Conservation (phyloP, 2,888 invertebrate species). For the Acleris holmiana region DNA sequence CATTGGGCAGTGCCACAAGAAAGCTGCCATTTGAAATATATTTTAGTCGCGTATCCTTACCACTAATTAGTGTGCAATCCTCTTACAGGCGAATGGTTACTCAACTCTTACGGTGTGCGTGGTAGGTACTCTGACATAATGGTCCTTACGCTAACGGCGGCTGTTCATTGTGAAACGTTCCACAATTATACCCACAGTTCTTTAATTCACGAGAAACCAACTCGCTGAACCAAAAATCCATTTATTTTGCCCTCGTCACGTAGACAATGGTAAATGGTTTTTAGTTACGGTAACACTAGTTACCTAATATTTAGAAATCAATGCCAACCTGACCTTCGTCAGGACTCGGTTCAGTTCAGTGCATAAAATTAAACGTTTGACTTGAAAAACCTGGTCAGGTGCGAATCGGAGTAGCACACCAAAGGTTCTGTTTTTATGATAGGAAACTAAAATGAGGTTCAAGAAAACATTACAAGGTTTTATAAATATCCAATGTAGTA, state of each 20-base stretch:
- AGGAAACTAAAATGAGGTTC: too few relatives aligned
- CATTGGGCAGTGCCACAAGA: background rate
- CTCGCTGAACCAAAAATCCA: constrained; percentile 1
- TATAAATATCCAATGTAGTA: too few relatives aligned
- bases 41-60: constrained; percentile 21
- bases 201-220: constrained; percentile 17
- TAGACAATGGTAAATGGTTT: constrained; percentile 1
- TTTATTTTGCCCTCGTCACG: constrained; percentile 22
- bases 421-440: too few relatives aligned
- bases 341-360: constrained; percentile 1
- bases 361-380: background rate
- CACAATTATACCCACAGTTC: constrained; percentile 38
- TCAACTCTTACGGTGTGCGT: constrained; percentile 37
- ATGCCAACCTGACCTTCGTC: constrained; percentile 12
- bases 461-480: too few relatives aligned
- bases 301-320: constrained; percentile 8
- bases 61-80: constrained; percentile 63
- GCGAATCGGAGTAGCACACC: too few relatives aligned
- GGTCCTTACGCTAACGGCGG: constrained; percentile 61
- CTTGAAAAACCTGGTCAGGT: background rate
- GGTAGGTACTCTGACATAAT: constrained; percentile 50
- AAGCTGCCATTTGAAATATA: constrained; percentile 1
- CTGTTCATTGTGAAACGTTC: constrained; percentile 59
- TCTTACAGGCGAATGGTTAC: constrained; percentile 22
- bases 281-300: constrained; percentile 5